phyloP scores from a whole-genome alignment of 2,797 vertebrate species.

The Harpagifer antarcticus region DNA sequence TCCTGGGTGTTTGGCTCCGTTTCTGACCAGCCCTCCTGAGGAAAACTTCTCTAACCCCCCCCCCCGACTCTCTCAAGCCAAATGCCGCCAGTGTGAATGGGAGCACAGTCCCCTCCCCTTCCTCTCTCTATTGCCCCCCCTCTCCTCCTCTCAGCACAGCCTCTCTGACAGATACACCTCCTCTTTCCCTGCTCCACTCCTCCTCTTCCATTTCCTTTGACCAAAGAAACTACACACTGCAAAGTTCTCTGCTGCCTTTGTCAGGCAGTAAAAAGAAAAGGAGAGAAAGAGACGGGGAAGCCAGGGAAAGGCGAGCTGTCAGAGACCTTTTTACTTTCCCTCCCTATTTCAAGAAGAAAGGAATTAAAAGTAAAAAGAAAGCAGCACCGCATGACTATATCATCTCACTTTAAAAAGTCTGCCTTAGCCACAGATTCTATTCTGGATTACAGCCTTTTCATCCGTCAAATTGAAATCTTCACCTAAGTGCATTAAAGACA shows the following conservation, averaged over 20 bases:
- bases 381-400: slow-evolving; percentile 16
- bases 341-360: slow-evolving; percentile 13
- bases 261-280: slow-evolving; percentile 51
- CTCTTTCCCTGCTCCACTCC: slow-evolving; percentile 61
- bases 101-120: slow-evolving; percentile 71
- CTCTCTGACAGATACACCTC: slow-evolving; percentile 69
- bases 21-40: slow-evolving; percentile 61
- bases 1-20: slow-evolving; percentile 51
- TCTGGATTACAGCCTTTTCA: slow-evolving; percentile 12
- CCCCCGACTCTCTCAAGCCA: slow-evolving; percentile 60
- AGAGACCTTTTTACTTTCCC: slow-evolving; percentile 28
- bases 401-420: slow-evolving; percentile 14
- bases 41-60: slow-evolving; percentile 57
- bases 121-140: slow-evolving; percentile 26
- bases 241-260: slow-evolving; percentile 65
- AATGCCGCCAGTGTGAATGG: slow-evolving; percentile 73
- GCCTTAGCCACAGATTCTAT: slow-evolving; percentile 6
- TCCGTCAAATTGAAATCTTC: slow-evolving; percentile 18
- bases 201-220: slow-evolving; percentile 70
- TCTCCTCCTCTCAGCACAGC: slow-evolving; percentile 38
- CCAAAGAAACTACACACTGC: slow-evolving; percentile 60
- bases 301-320: slow-evolving; percentile 31
- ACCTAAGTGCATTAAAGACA: not conserved
- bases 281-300: slow-evolving; percentile 19
- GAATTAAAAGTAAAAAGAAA: slow-evolving; percentile 17